phyloP scores from a whole-genome alignment of 2,888 invertebrate species.

The Scaptomyza parva region DNA sequence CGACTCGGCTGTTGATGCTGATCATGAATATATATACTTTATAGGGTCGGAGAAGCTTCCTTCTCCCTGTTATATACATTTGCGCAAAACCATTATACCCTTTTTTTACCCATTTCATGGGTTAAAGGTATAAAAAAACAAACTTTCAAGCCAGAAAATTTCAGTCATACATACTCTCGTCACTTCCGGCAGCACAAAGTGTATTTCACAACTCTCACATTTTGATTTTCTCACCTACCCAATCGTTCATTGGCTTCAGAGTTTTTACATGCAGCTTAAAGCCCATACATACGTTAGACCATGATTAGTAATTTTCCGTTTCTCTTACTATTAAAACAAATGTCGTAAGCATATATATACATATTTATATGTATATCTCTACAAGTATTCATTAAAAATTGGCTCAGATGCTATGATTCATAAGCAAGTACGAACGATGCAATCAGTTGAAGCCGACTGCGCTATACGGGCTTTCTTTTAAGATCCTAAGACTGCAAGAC shows the following conservation, averaged over 20 bases:
- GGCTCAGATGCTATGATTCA: constrained; percentile 39
- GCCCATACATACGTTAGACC: constrained; percentile 3
- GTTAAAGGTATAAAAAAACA: too few relatives aligned
- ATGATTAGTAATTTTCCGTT: constrained; percentile 39
- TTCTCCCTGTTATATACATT: too few relatives aligned
- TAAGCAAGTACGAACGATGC: constrained; percentile 6
- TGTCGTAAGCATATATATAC: constrained; percentile 37
- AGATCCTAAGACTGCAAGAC: background rate
- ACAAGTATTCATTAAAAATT: constrained; percentile 10
- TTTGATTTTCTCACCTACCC: constrained; percentile 36
- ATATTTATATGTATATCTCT: constrained; percentile 5
- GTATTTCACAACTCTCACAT: constrained; percentile 43
- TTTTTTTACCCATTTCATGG: too few relatives aligned
- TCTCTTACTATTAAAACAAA: constrained; percentile 45
- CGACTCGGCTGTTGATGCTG: too few relatives aligned
- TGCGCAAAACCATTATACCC: too few relatives aligned
- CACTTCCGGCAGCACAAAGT: constrained; percentile 50
- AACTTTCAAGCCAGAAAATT: too few relatives aligned
- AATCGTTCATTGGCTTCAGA: constrained; percentile 31
- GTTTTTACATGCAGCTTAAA: constrained; percentile 42
- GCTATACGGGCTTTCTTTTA: background rate
- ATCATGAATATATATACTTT: too few relatives aligned
- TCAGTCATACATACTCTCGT: constrained; percentile 26
- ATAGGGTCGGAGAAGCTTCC: too few relatives aligned
- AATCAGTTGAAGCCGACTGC: background rate